Evolutionary conservation across 2,797 vertebrate genomes (phyloP).

Genomic region (Chaetophractus vellerosus): DNA sequence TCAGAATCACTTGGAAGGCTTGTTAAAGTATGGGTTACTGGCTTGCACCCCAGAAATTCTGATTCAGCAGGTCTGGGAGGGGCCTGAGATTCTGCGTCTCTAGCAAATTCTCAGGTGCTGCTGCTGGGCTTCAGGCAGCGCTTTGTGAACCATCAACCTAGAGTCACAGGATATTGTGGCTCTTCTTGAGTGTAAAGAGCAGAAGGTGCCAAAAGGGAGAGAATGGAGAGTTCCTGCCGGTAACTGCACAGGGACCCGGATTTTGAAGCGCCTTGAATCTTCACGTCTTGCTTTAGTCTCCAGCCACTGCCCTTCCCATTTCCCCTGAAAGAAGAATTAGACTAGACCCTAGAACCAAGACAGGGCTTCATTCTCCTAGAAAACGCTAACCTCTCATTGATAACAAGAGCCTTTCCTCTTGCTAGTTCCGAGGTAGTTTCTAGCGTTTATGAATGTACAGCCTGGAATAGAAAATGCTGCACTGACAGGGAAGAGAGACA

Average conservation of each 20-base stretch:
- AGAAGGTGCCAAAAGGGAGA: not conserved
- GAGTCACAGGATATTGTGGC: not conserved
- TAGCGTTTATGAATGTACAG: not conserved
- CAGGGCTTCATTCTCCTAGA: not conserved
- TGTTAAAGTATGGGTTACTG: not conserved
- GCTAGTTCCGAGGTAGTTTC: not conserved
- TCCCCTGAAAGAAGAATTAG: not conserved
- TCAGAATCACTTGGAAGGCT: not conserved
- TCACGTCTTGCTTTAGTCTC: not conserved
- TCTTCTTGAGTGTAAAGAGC: not conserved
- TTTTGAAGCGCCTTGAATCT: not conserved
- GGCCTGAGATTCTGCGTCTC: not conserved
- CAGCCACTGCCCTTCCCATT: not conserved
- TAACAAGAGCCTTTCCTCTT: not conserved
- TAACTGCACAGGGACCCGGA: not conserved
- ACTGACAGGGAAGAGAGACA: not conserved
- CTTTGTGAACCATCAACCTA: not conserved
- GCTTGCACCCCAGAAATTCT: not conserved
- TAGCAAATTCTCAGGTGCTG: not conserved
- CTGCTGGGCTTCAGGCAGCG: not conserved
- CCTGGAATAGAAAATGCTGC: not conserved
- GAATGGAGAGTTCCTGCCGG: not conserved
- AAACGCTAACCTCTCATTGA: not conserved
- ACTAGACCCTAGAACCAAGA: not conserved
- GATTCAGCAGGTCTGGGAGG: not conserved